A percentile compares a stretch with the other conserved stretches of the same genome.
Evolutionary conservation across 2,888 invertebrate genomes (phyloP).

Genomic region (Disparrhopalites patrizii): DNA sequence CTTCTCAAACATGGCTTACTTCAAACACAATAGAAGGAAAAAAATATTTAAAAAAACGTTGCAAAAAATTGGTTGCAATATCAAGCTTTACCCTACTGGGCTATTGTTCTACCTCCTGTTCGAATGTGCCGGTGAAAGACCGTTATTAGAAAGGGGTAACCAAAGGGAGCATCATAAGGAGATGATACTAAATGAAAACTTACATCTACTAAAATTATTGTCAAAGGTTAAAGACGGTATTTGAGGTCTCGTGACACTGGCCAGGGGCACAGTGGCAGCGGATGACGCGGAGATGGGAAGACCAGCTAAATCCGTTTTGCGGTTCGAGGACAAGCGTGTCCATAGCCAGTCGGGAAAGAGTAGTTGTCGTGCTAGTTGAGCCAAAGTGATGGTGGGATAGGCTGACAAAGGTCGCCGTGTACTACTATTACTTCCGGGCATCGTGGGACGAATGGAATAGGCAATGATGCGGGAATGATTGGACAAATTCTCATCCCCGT

Average conservation of each 20-base stretch:
- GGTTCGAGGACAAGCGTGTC: conserved; percentile 33
- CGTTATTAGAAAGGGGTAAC: no score
- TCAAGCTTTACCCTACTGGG: no score
- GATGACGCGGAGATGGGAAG: conserved; percentile 20
- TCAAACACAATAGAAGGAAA: no score
- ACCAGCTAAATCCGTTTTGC: conserved; percentile 33
- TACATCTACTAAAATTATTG: conserved; percentile 46
- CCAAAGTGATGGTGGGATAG: conserved; percentile 41
- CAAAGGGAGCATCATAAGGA: no score
- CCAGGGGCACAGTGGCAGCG: conserved; percentile 4
- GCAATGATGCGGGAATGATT: conserved; percentile 29
- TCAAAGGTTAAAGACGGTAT: conserved; percentile 44
- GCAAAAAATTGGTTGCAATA: no score
- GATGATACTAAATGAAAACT: no score
- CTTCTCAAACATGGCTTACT: no score
- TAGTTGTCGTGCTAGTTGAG: conserved; percentile 41
- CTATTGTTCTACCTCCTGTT: no score
- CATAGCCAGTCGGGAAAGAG: conserved; percentile 47
- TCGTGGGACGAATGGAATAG: conserved; percentile 18
- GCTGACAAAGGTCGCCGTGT: conserved; percentile 1
- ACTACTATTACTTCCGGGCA: not conserved
- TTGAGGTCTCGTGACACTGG: conserved; percentile 31
- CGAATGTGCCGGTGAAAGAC: no score
- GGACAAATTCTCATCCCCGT: conserved; percentile 16
- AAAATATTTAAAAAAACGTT: no score